Evolutionary conservation across 2,113 vertebrate species (phyloP).

Genomic region (Calonectris borealis): DNA sequence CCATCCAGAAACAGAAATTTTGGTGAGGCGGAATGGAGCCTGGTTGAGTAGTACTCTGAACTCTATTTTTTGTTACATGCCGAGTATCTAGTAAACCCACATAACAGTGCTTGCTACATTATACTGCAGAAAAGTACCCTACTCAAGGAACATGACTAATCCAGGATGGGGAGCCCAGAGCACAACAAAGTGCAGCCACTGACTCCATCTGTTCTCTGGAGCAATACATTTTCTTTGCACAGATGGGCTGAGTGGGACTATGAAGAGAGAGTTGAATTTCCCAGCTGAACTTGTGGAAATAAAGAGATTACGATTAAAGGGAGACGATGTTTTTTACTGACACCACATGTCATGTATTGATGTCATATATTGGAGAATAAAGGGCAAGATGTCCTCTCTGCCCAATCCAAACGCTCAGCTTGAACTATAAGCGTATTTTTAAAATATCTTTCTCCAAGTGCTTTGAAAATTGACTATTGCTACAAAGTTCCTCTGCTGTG

Average conservation of each 20-base stretch:
- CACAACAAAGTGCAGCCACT: background rate
- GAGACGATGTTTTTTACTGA: background rate
- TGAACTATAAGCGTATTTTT: background rate
- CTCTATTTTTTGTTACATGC: background rate
- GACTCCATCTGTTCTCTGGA: conserved; percentile 20
- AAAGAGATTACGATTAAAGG: background rate
- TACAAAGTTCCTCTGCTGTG: background rate
- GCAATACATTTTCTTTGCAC: background rate
- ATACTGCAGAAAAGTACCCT: background rate
- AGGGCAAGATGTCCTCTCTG: background rate
- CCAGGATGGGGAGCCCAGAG: background rate
- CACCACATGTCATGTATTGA: background rate
- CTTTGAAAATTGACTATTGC: background rate
- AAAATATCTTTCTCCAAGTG: background rate
- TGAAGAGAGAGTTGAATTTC: background rate
- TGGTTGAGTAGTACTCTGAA: background rate
- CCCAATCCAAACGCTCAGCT: background rate
- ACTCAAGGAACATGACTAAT: background rate
- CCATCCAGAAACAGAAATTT: background rate
- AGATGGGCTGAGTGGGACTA: conserved; percentile 27
- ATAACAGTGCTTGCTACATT: background rate
- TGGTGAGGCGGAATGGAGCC: background rate
- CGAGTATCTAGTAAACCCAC: background rate
- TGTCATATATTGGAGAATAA: background rate
- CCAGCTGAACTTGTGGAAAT: background rate